Percentiles rank a stretch among this genome's conserved stretches.
Conservation (phyloP, 2,113 vertebrate species). For the Corvus cornix region DNA sequence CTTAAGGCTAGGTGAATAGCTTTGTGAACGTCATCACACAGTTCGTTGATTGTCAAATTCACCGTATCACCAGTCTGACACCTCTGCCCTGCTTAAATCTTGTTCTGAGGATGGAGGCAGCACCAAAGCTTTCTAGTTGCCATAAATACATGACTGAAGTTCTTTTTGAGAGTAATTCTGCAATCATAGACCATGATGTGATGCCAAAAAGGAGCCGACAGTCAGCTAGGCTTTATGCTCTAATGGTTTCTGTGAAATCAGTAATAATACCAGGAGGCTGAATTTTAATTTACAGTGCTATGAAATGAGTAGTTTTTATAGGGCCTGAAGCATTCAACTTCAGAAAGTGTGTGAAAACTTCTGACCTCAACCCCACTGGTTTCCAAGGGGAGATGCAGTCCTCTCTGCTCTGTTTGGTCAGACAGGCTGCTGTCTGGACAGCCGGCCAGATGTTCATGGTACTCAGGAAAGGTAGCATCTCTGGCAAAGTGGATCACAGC, state of each 20-base stretch:
- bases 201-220: constrained; percentile 20
- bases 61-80: not conserved
- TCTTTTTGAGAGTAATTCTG: constrained; percentile 24
- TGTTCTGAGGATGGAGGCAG: not conserved
- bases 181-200: constrained; percentile 46
- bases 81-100: constrained; percentile 10
- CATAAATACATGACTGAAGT: constrained; percentile 8
- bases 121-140: not conserved
- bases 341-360: not conserved
- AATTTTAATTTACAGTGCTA: not conserved
- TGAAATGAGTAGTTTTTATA: not conserved
- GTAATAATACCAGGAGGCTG: not conserved
- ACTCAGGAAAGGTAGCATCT: not conserved
- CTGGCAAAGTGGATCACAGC: not conserved
- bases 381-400: not conserved
- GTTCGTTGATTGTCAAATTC: constrained; percentile 37
- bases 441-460: not conserved
- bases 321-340: not conserved
- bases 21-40: constrained; percentile 34
- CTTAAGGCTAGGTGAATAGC: constrained; percentile 2
- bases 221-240: not conserved
- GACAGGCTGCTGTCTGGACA: not conserved
- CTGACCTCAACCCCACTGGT: not conserved
- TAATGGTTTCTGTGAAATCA: constrained; percentile 44
- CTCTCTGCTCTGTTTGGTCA: not conserved